Base-by-base conservation (phyloP, 2,888 invertebrate genomes). In the Malthinus seriepunctatus region DNA sequence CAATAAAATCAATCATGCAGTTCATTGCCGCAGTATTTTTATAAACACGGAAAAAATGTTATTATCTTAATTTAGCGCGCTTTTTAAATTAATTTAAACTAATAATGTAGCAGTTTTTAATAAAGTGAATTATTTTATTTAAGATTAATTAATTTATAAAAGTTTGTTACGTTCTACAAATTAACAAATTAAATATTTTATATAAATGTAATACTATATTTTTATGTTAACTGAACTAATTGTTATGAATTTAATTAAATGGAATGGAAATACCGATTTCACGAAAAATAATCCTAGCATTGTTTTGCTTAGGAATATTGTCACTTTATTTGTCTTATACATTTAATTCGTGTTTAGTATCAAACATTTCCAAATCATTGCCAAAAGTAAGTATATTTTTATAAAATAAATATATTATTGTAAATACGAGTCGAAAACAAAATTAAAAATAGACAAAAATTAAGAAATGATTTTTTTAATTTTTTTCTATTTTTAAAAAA, bases 321-420 rank as follows among this genome's bases (percentile, higher is more conserved):
- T 80, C 85, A 55, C 75, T 84, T 63, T 84, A 84, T 69, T 78
- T 85, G 62, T 82, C 83, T n/a, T 85, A 84, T 68, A 80, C 82
- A 45, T 84, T 84, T 70, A 85, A 85, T 72, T 81, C 83, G 42
- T 85, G 85, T 71, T 74, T 85, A 48, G 78, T 85, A 53, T 78
- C 81, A 48, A 83, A 81, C 69, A 78, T 85, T 63, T 80, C 81
- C 63, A 82, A 80, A 72, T 80, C 81, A 46, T 72, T 84, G 63
- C 82, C 82, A 71, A 81, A 80, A 79, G 84, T 84, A 72, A 74
- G 73, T 69, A 63, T 39, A 35, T 1, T 23, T 23, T 23, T 23
- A 23, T 23, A 23, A n/a, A 23, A 23, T 23, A 23, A 23, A 23
- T 23, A 23, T 42, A 42, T 42, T 42, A 15, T 42, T 42, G 23